Evolutionary conservation across 2,797 vertebrate genomes (phyloP), one percentile per base, ranked within the genome.

Genomic region (Hippoglossus hippoglossus): DNA sequence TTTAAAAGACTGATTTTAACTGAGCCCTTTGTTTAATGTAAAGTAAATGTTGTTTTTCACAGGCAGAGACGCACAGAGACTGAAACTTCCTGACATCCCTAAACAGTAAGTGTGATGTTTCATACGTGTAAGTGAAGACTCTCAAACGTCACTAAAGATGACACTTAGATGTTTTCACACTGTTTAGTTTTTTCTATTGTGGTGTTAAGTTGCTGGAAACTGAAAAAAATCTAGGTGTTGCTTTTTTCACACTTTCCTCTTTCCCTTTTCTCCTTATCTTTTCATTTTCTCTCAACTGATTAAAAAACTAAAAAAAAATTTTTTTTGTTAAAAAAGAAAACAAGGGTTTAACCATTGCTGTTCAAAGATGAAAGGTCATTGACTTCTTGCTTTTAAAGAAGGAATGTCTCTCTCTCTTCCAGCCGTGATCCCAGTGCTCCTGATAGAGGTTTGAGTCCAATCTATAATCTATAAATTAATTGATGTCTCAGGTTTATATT

Each of bases 51-150:
- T 52, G n/a, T 8, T 73, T 86, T 26, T 86, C 73, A 63, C 78
- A 95, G 94, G 88, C 78, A 95, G 94, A 87, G 25, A 89, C 88
- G 86, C 88, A 93, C 50, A 1, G 44, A 85, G 79, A 66, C 12
- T 5, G 39, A 88, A 92, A 63, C 90, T 95, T 39, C 95, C 95
- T 18, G 89, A 91, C 63, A 81, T 95, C 82, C 95, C 95, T 6
- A 68, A 81, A 72, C 0, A 28, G 95, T 95, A 72, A 92, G 92
- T 71, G 46, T 9, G 4, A 62, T 71, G 63, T 69, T 22, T 74
- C 57, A 54, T 3, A 9, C 1, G 54, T 53, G 13, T 73, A 63
- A 56, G 41, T 24, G 2, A 24, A 16, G 28, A 6, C 10, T 53
- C 5, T 2, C 25, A 31, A 18, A 57, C 0, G 5, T 10, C 18